Percentiles rank a stretch among this genome's conserved stretches.
These are phyloP conservation scores for Chascanopsetta lugubris DNA, from an alignment of 2,113 vertebrate species.

Conservation along the genomic window DNA sequence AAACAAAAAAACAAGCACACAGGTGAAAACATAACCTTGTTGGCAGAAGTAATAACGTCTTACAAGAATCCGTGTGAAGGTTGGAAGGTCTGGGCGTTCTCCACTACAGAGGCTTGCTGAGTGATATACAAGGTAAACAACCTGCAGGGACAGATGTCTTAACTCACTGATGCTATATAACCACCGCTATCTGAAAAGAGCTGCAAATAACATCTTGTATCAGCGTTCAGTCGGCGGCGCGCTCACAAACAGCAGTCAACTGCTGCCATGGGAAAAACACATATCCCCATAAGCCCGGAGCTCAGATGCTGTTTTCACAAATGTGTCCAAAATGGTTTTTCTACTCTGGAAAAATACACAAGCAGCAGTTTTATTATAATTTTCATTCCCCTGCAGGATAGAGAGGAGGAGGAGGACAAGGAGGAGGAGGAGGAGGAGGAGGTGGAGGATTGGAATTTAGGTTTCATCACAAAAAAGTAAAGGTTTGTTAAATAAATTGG, in stretches of 20 bases:
- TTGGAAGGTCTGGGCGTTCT: not conserved
- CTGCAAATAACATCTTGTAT: not conserved
- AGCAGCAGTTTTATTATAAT: not conserved
- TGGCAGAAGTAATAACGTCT: not conserved
- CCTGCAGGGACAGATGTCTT: not conserved
- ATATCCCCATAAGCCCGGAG: not conserved
- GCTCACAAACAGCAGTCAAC: not conserved
- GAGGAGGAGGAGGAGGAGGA: too few relatives aligned
- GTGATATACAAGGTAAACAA: not conserved
- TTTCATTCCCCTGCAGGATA: not conserved
- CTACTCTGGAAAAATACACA: not conserved
- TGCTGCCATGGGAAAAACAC: conserved; percentile 9
- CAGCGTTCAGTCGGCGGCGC: not conserved
- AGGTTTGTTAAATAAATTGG: not conserved
- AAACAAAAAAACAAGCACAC: not conserved
- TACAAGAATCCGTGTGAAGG: not conserved
- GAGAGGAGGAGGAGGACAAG: too few relatives aligned
- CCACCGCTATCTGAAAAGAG: not conserved
- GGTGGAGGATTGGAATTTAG: not conserved
- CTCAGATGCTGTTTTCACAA: not conserved
- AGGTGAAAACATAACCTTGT: not conserved
- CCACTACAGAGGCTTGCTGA: not conserved
- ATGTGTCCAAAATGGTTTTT: not conserved
- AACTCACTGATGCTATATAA: not conserved
- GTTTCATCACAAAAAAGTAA: not conserved